phyloP scores from a whole-genome alignment of 2,888 invertebrate species.

The Xylota segnis region DNA sequence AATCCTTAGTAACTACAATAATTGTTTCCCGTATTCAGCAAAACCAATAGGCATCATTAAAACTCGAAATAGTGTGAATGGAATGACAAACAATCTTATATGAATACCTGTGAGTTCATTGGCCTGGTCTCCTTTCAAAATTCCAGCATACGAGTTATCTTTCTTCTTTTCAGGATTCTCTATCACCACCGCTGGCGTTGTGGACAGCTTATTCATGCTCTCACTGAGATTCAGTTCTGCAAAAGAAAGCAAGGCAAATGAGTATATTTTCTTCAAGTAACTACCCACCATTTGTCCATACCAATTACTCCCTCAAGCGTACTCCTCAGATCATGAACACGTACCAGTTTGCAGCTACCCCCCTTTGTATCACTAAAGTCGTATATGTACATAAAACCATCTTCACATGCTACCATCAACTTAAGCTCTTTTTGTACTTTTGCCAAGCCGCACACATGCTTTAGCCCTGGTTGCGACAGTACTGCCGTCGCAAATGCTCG shows the following conservation, averaged over 20 bases:
- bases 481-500: slow-evolving; percentile 84
- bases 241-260: slow-evolving; percentile 7
- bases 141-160: slow-evolving; percentile 91
- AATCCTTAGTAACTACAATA: too few relatives aligned
- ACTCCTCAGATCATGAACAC: slow-evolving; percentile 83
- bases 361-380: slow-evolving; percentile 83
- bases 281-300: slow-evolving; percentile 43
- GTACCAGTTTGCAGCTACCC: slow-evolving; percentile 82
- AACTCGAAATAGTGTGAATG: not conserved
- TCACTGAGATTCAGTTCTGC: slow-evolving; percentile 81
- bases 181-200: slow-evolving; percentile 79
- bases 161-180: slow-evolving; percentile 81
- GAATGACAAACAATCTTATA: slow-evolving; percentile 68
- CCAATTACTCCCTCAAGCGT: slow-evolving; percentile 83
- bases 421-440: slow-evolving; percentile 82
- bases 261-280: not conserved
- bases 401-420: slow-evolving; percentile 83
- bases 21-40: too few relatives aligned
- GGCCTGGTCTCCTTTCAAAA: slow-evolving; percentile 92
- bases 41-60: too few relatives aligned
- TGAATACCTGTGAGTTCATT: slow-evolving; percentile 93
- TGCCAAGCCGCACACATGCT: slow-evolving; percentile 82
- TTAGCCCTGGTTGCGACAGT: slow-evolving; percentile 82
- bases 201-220: slow-evolving; percentile 81
- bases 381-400: slow-evolving; percentile 84